Evolutionary conservation across 23 tunicate genomes (phyloP).

Genomic region (Phallusia fumigata): DNA sequence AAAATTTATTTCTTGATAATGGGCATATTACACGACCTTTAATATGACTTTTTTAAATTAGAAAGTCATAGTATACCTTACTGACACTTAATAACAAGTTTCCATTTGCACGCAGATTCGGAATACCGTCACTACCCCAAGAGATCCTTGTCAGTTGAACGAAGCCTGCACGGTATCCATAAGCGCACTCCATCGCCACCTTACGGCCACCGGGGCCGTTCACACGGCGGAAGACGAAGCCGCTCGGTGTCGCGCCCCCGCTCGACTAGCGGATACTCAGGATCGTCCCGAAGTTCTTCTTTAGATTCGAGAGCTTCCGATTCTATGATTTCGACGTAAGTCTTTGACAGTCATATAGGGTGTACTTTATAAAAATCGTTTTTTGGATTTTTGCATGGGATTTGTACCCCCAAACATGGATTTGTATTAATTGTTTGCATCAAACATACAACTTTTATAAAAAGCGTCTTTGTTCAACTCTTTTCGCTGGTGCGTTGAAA

Average conservation of each 20-base stretch:
- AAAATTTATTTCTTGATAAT: too few relatives aligned
- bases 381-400: too few relatives aligned
- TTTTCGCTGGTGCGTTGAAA: too few relatives aligned
- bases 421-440: too few relatives aligned
- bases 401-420: too few relatives aligned
- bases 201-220: neutral
- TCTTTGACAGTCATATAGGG: neutral
- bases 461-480: too few relatives aligned
- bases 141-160: neutral
- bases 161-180: neutral
- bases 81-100: too few relatives aligned
- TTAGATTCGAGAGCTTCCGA: slow-evolving; percentile 1
- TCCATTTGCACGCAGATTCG: neutral
- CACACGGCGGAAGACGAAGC: neutral
- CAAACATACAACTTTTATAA: too few relatives aligned
- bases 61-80: too few relatives aligned
- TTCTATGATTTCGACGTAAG: neutral
- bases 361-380: too few relatives aligned
- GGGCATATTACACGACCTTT: too few relatives aligned
- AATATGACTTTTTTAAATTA: too few relatives aligned
- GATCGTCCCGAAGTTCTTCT: neutral
- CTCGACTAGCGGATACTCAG: neutral
- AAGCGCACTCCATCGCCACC: slow-evolving; percentile 2
- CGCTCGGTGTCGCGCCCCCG: neutral
- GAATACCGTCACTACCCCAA: neutral